phyloP scores from a whole-genome alignment of 1,140 invertebrate species.

The Pteromalus puparum region DNA sequence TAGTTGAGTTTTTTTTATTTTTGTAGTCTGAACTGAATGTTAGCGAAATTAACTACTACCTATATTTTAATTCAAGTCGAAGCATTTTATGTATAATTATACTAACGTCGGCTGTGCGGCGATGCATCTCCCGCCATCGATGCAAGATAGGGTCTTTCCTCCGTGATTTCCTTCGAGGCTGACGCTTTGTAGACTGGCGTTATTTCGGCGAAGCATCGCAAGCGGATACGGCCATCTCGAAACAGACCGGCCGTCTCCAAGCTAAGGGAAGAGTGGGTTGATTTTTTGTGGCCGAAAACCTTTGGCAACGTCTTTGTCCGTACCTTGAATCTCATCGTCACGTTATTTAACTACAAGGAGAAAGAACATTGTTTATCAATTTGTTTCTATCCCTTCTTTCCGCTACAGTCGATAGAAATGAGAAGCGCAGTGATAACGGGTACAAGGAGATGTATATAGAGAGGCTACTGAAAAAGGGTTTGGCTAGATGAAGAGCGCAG shows the following conservation, averaged over 20 bases:
- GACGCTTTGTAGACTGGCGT: slow-evolving; percentile 66
- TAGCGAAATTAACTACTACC: too few relatives aligned
- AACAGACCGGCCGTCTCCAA: slow-evolving; percentile 67
- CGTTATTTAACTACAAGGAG: slow-evolving; percentile 61
- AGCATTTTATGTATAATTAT: background rate
- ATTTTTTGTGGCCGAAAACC: slow-evolving; percentile 55
- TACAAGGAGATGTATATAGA: background rate
- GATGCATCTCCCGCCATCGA: slow-evolving; percentile 70
- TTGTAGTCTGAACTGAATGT: too few relatives aligned
- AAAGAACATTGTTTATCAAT: too few relatives aligned
- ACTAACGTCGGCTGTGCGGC: slow-evolving; percentile 69
- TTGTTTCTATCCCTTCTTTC: too few relatives aligned
- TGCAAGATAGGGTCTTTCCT: slow-evolving; percentile 65
- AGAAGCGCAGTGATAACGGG: slow-evolving; percentile 29
- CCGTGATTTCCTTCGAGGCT: slow-evolving; percentile 64
- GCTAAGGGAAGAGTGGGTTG: slow-evolving; percentile 64
- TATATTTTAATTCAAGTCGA: too few relatives aligned
- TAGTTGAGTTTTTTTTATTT: too few relatives aligned
- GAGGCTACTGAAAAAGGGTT: too few relatives aligned
- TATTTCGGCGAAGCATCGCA: slow-evolving; percentile 69
- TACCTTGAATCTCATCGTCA: slow-evolving; percentile 58
- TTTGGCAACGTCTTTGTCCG: background rate
- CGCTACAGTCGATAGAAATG: background rate
- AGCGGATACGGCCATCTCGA: slow-evolving; percentile 59
- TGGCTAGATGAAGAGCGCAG: too few relatives aligned